Percentiles rank a stretch among this genome's conserved stretches.
These are phyloP conservation scores for Cantharis lateralis DNA, from an alignment of 2,888 invertebrate species.

Conservation along the genomic window DNA sequence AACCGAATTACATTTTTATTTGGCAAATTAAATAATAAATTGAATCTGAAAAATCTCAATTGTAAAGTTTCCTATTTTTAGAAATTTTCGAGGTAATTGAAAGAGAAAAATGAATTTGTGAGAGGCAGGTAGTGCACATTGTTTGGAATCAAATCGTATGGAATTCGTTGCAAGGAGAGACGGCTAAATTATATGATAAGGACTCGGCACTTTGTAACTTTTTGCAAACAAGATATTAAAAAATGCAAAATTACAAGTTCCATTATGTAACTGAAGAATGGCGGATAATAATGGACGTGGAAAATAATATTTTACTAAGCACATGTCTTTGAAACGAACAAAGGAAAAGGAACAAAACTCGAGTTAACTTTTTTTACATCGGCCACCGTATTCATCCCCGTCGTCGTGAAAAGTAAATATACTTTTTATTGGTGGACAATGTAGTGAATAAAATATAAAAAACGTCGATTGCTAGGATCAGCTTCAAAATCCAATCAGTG, in stretches of 20 bases:
- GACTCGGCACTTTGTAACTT: background rate
- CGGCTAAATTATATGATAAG: background rate
- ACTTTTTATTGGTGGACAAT: slow-evolving; percentile 15
- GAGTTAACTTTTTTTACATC: slow-evolving; percentile 6
- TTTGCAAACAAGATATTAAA: background rate
- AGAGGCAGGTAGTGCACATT: background rate
- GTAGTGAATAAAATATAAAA: slow-evolving; percentile 39
- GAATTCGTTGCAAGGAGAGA: background rate
- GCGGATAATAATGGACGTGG: background rate
- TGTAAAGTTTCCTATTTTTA: background rate
- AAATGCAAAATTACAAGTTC: background rate
- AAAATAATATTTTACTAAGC: background rate
- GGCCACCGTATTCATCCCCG: background rate
- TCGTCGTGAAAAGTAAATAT: slow-evolving; percentile 14
- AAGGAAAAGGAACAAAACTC: background rate
- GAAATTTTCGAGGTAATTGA: background rate
- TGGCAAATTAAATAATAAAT: background rate
- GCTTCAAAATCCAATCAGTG: slow-evolving; percentile 53
- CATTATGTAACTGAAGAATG: background rate
- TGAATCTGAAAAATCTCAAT: background rate
- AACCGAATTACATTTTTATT: background rate
- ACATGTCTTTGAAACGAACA: background rate
- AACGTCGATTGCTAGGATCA: slow-evolving; percentile 49
- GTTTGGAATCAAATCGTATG: background rate
- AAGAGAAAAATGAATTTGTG: background rate